Conservation (phyloP, 1,140 invertebrate genomes). For the Drosophila arizonae region DNA sequence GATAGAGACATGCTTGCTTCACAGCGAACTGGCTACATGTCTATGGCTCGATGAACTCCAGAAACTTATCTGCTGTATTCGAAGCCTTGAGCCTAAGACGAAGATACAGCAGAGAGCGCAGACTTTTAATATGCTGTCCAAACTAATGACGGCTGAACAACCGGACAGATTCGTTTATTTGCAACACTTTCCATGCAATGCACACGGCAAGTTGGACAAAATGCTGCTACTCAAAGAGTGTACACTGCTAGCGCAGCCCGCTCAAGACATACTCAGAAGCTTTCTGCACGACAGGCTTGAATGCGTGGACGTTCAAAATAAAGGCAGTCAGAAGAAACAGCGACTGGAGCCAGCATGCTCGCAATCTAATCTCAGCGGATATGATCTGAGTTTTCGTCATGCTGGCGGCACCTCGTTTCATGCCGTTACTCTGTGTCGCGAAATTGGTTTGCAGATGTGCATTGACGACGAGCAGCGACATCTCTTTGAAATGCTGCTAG, state of each 20-base stretch:
- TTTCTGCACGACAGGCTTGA: constrained; percentile 66
- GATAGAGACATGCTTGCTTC: constrained; percentile 58
- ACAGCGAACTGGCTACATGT: constrained; percentile 47
- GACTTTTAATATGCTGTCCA: constrained; percentile 64
- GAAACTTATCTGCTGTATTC: constrained; percentile 68
- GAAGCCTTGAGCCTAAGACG: constrained; percentile 44
- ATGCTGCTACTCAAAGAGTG: constrained; percentile 54
- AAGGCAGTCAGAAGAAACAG: constrained; percentile 32
- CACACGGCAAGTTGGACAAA: constrained; percentile 83
- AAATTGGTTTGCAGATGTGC: constrained; percentile 63
- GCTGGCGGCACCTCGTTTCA: constrained; percentile 76
- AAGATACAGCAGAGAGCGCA: constrained; percentile 60
- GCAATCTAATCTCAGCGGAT: constrained; percentile 17
- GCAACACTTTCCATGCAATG: constrained; percentile 83
- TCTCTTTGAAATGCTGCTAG: constrained; percentile 57
- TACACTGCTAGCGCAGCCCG: constrained; percentile 47
- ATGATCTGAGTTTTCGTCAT: constrained; percentile 56
- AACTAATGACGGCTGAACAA: constrained; percentile 65
- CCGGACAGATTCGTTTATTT: constrained; percentile 82
- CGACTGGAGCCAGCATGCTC: constrained; percentile 12
- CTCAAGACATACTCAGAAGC: constrained; percentile 58
- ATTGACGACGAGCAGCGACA: constrained; percentile 55
- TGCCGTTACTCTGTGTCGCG: constrained; percentile 65
- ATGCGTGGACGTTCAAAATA: constrained; percentile 36
- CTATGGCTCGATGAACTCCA: constrained; percentile 57